phyloP scores from a whole-genome alignment of 2,113 vertebrate genomes.

The Melanostigma gelatinosum region DNA sequence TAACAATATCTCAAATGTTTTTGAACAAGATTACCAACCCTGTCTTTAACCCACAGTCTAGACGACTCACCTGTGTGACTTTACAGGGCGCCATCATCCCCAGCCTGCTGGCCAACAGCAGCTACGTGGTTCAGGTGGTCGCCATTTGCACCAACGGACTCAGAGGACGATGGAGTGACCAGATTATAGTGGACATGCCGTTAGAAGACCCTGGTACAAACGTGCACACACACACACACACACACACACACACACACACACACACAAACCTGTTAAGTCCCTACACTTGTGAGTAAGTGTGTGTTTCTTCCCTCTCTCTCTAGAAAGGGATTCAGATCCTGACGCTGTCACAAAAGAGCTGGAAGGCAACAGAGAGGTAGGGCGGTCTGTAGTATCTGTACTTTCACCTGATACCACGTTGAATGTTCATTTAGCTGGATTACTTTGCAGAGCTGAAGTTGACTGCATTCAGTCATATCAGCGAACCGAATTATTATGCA shows the following conservation, averaged over 20 bases:
- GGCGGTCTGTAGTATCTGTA: not conserved
- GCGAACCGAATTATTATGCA: slow-evolving; percentile 56
- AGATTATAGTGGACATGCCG: slow-evolving; percentile 96
- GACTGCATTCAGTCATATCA: slow-evolving; percentile 14
- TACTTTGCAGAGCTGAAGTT: slow-evolving; percentile 17
- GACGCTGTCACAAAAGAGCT: slow-evolving; percentile 53
- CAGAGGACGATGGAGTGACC: slow-evolving; percentile 93
- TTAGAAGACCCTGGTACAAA: slow-evolving; percentile 89
- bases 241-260: not conserved
- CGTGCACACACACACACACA: too few relatives aligned
- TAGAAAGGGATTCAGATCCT: slow-evolving; percentile 73
- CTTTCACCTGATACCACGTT: slow-evolving; percentile 15
- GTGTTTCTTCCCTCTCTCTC: not conserved
- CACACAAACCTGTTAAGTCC: not conserved
- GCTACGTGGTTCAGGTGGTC: slow-evolving; percentile 96
- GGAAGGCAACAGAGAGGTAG: slow-evolving; percentile 70
- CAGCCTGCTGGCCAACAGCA: slow-evolving; percentile 91
- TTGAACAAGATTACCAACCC: not conserved
- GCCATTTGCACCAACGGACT: slow-evolving; percentile 93
- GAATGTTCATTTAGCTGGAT: slow-evolving; percentile 21
- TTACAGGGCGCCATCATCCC: slow-evolving; percentile 92
- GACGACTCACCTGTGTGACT: not conserved
- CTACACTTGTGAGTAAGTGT: not conserved
- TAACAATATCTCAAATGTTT: not conserved
- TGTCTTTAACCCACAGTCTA: not conserved